Evolutionary conservation across 2,888 invertebrate species (phyloP).

Genomic region (Invenusta paracnida): DNA sequence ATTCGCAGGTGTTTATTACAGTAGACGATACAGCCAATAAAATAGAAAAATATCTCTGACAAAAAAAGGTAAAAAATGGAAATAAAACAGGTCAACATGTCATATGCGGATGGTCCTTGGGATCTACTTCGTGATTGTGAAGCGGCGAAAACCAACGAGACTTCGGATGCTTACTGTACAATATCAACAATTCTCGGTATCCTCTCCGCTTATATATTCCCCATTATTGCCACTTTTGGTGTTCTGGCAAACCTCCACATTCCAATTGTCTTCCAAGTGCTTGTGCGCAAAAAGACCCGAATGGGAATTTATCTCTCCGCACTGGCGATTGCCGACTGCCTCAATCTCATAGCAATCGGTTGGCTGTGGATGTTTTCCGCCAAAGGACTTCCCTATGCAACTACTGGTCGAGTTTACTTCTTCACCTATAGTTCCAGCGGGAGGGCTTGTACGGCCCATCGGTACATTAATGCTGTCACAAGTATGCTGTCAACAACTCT

Average conservation of each 20-base stretch:
- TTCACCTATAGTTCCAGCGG: slow-evolving; percentile 35
- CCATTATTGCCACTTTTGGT: slow-evolving; percentile 38
- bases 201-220: slow-evolving; percentile 40
- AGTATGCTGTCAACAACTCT: slow-evolving; percentile 18
- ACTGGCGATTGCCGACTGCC: slow-evolving; percentile 39
- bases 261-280: slow-evolving; percentile 34
- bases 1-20: too few species aligned
- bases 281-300: not conserved
- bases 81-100: too few species aligned
- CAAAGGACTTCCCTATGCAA: slow-evolving; percentile 38
- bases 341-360: slow-evolving; percentile 38
- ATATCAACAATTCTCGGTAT: slow-evolving; percentile 31
- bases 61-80: too few species aligned
- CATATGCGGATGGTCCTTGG: slow-evolving; percentile 33
- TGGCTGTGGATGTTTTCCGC: slow-evolving; percentile 44
- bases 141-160: not conserved
- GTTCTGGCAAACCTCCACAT: slow-evolving; percentile 37
- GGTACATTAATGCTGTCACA: slow-evolving; percentile 38
- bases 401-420: slow-evolving; percentile 35
- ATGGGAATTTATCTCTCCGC: slow-evolving; percentile 39
- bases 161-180: not conserved
- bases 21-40: too few species aligned
- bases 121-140: slow-evolving; percentile 36
- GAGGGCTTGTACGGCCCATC: slow-evolving; percentile 1
- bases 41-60: too few species aligned